Percentiles rank a stretch among this genome's conserved stretches.
These are phyloP conservation scores for Falco peregrinus DNA, from an alignment of 2,797 vertebrate genomes.

Conservation along the genomic window DNA sequence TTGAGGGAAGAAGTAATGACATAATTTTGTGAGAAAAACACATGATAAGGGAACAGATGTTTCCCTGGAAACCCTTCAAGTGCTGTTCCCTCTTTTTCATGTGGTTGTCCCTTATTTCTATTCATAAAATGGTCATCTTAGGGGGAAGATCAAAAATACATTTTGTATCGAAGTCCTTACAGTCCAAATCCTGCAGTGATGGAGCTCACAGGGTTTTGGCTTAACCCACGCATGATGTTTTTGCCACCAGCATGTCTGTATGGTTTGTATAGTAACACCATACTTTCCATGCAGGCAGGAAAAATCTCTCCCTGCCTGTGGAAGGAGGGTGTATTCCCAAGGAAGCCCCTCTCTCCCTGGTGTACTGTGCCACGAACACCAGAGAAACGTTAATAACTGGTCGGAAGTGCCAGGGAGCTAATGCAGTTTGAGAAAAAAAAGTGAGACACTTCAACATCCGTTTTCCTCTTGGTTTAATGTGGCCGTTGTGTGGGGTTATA, in stretches of 20 bases:
- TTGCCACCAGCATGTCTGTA: neutral
- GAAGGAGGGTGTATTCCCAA: neutral
- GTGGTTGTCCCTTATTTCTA: neutral
- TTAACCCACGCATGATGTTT: neutral
- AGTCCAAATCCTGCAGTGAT: neutral
- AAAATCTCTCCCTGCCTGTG: neutral
- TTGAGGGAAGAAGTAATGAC: neutral
- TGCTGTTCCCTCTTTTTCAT: neutral
- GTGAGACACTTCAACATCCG: neutral
- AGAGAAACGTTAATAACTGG: neutral
- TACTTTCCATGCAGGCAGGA: neutral
- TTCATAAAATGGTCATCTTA: neutral
- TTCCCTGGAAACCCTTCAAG: neutral
- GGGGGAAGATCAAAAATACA: neutral
- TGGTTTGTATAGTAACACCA: neutral
- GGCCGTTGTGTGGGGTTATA: neutral
- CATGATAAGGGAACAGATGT: neutral
- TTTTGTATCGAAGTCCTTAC: neutral
- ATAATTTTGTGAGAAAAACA: neutral
- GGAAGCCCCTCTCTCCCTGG: neutral
- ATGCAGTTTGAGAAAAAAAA: neutral
- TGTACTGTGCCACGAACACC: rapidly evolving
- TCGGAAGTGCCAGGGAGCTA: no score
- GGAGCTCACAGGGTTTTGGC: neutral
- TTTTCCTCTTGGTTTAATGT: neutral